Evolutionary conservation across 1,140 invertebrate genomes (phyloP), one percentile per base, ranked within the genome.

Genomic region (Atta texana): DNA sequence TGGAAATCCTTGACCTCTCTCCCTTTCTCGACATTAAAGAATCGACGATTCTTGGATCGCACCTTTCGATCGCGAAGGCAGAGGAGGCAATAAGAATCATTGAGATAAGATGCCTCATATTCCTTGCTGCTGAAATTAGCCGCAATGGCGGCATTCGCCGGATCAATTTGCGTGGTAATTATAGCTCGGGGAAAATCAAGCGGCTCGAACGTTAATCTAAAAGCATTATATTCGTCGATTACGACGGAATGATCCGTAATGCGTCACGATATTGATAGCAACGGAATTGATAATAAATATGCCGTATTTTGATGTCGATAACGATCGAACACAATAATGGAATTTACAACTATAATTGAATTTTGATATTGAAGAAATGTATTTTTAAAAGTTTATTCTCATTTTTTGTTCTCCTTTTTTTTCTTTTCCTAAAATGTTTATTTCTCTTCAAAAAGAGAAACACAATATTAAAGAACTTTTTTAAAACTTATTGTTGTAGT

Each of bases 1-100:
- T 66, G 28, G n/a, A 63, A 87, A 89, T 76, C 88, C 89, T 90
- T 90, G 89, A 90, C 89, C 85, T 89, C 78, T 87, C 53, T 31
- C 49, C 16, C 86, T n/a, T 28, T 18, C 18, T 12, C 18, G 3
- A 5, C 7, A 8, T 69, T 81, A 71, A 78, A 31, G 16, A 88
- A 63, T 88, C 51, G 51, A 21, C 49, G 2, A 31, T 51, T 51
- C 14, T 4, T 4, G 51, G 68, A 31, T 63, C 44, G 55, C 14
- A 24, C 2, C 24, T 59, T 81, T 49, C 66, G 66, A 78, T 63
- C 39, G 39, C 39, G 59, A n/a, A n/a, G 18, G 18, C 31, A 1
- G 34, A 5, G 24, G 3, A 28, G n/a, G n/a, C 44, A 16, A 10
- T 10, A 16, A 16, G 51, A 81, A 72, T 84, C 69, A 74, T 84